phyloP scores from a whole-genome alignment of 2,888 invertebrate species.

The Xestia c-nigrum region DNA sequence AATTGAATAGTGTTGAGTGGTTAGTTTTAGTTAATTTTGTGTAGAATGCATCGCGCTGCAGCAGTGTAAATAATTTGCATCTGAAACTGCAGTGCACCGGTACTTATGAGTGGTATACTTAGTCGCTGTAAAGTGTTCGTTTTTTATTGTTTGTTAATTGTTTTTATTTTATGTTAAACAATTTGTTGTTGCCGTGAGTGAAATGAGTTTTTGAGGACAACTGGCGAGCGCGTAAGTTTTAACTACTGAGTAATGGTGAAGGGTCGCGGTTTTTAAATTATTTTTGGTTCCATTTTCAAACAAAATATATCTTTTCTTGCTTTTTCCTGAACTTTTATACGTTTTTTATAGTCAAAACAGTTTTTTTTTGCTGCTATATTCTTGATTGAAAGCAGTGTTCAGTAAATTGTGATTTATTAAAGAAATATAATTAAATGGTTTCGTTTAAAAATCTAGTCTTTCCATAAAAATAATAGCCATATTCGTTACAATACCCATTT shows the following conservation, averaged over 20 bases:
- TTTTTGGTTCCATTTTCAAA: neutral
- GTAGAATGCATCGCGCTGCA: constrained; percentile 83
- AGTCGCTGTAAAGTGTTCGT: constrained; percentile 86
- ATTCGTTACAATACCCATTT: neutral
- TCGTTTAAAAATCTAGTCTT: neutral
- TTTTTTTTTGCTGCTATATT: neutral
- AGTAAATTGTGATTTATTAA: neutral
- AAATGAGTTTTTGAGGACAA: constrained; percentile 70
- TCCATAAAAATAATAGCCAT: too few relatives aligned
- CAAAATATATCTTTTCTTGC: too few relatives aligned
- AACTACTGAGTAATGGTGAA: constrained; percentile 28
- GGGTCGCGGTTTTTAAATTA: constrained; percentile 18
- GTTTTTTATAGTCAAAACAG: fast-evolving
- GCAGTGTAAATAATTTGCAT: constrained; percentile 89
- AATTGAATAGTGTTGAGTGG: constrained; percentile 56
- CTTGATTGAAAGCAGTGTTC: neutral
- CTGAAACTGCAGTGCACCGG: constrained; percentile 81
- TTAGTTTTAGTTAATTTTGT: constrained; percentile 67
- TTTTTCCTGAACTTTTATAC: neutral
- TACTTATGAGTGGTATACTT: constrained; percentile 86
- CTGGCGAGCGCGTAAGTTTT: constrained; percentile 70
- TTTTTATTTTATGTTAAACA: constrained; percentile 73
- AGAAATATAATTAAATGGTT: neutral
- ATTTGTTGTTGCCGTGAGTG: constrained; percentile 77
- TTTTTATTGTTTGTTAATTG: constrained; percentile 77